Base-by-base conservation (phyloP, 2,113 vertebrate genomes). In the Gambusia affinis region DNA sequence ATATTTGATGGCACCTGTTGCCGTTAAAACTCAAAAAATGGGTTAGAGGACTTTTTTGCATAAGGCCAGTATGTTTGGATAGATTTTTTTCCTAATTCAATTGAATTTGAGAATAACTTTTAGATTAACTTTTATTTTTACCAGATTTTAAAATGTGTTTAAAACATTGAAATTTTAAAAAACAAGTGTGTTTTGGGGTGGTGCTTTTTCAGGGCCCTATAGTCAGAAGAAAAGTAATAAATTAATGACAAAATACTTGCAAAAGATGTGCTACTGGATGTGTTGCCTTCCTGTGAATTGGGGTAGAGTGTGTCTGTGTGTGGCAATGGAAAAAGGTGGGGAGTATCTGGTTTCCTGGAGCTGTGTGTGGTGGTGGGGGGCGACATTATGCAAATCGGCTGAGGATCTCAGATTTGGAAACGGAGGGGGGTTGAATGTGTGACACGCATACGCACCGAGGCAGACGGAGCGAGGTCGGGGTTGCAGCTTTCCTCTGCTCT, bases 361-460 rank as follows among this genome's bases (percentile, higher is more conserved):
- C 17, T 30, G 61, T 62, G 39, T 64, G 17, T 67, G 30, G 10
- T 51, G 67, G 70, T 51, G 60, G 63, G 67, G 70, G 51, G 47
- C 70, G 75, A 67, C n/a, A 79, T 81, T 12, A 91, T 87, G 84
- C 67, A 85, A 89, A 91, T 88, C 57, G 80, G 44, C 15, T 35
- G 2, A 72, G 30, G 57, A 10, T 67, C 35, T 75, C 61, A 37
- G 39, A 67, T 72, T 64, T 33, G 22, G 29, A 11, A 67, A 35
- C 11, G 61, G 27, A 28, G 29, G 1, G 0, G 63, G 5, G 33
- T 15, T 7, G 35, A 31, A 12, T 12, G 8, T 17, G 44, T 60
- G 61, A 30, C 47, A 28, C 14, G 29, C 70, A 67, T 0, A 54
- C 30, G 47, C 70, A 54, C 29, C 8, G 11, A 71, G 69, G 72